Base-by-base conservation (phyloP, 64 coral and sea anemone species). In the Trachythela sp. region DNA sequence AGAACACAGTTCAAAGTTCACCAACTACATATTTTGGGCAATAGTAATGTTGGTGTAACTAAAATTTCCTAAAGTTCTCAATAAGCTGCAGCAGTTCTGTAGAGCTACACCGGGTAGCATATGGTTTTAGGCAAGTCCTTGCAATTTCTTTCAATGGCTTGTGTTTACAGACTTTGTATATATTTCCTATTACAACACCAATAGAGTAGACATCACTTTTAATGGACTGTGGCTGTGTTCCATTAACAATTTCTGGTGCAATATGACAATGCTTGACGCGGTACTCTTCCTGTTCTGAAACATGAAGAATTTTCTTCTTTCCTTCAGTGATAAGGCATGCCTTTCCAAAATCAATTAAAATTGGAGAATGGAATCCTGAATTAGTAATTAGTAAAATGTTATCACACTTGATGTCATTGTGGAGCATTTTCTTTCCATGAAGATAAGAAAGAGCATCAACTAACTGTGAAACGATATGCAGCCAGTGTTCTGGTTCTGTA, bases 321-420 rank as follows among this genome's bases (percentile, higher is more conserved):
- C 2, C 77, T 26, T 80, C 89, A 85, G 20, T 54, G n/a, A 27
- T 0, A 14, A 18, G 7, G 41, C 80, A 90, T 4, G 80, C 80
- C 38, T 90, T 85, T 4, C 89, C 77, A 89, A 89, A 89, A 56
- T 89, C 88, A 54, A 83, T 38, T n/a, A 89, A 40, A 36, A 58
- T 13, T 38, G 88, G 88, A 48, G 71, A 83, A 49, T 77, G 1
- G 1, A 36, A 9, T 33, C 43, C 20, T 5, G 29, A 37, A 54
- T 3, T 89, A 50, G 20, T 22, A 0, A 42, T 29, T 8, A 88
- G 15, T 30, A 88, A 43, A 70, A 88, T 48, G 13, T 88, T 88
- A 30, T 88, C 86, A 34, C 54, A n/a, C n/a, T 88, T 71, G 35
- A 88, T 88, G 36, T 88, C 86, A 41, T 70, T 88, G 13, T 88